These are phyloP conservation scores for Calephelis perditalis DNA, from an alignment of 2,888 invertebrate species.

Conservation along the genomic window DNA sequence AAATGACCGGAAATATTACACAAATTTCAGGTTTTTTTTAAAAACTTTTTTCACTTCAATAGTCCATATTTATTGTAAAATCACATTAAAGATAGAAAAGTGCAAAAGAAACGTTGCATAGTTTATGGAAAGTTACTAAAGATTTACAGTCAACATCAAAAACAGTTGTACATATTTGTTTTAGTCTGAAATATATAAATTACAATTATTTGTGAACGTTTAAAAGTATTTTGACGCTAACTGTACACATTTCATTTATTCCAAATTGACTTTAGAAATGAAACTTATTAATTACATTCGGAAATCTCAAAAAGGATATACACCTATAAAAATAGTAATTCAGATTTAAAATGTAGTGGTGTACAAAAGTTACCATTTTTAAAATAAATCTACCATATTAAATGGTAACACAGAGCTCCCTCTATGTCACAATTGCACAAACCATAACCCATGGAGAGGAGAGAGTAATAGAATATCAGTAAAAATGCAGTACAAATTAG, in stretches of 20 bases:
- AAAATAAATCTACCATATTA: neutral
- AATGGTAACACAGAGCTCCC: slow-evolving; percentile 2
- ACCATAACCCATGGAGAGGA: neutral
- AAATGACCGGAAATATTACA: too few species aligned
- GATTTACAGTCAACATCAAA: slow-evolving; percentile 5
- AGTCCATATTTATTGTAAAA: neutral
- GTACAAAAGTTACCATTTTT: slow-evolving; percentile 7
- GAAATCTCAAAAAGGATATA: neutral
- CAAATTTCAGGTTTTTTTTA: too few species aligned
- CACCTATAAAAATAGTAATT: slow-evolving; percentile 5
- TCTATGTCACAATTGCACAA: slow-evolving; percentile 1
- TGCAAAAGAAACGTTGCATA: neutral
- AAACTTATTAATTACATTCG: neutral
- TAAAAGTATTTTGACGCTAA: slow-evolving; percentile 3
- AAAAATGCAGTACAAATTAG: too few species aligned
- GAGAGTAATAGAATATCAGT: neutral
- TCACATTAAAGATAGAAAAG: neutral
- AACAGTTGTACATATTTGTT: slow-evolving; percentile 3
- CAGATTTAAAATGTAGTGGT: slow-evolving; percentile 8
- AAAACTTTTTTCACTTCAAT: too few species aligned
- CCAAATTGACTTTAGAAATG: neutral
- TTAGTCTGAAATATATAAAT: neutral
- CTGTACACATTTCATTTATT: slow-evolving; percentile 6
- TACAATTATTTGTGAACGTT: neutral
- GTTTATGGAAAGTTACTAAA: neutral